Conservation (phyloP, 2,113 vertebrate species). For the Plestiodon gilberti region DNA sequence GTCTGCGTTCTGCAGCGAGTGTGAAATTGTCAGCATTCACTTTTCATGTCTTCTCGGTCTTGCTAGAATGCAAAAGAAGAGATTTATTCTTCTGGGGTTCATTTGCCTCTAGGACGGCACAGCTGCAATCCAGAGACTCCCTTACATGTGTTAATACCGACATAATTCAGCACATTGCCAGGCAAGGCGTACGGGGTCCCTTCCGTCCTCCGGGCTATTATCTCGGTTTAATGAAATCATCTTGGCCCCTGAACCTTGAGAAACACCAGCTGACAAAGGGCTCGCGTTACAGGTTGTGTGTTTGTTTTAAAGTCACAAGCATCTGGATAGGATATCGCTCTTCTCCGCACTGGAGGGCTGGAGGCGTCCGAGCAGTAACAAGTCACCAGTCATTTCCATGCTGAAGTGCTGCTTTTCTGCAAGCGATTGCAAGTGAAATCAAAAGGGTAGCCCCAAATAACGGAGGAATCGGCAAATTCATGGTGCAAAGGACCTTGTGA, state of each 20-base stretch:
- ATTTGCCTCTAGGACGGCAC: not conserved
- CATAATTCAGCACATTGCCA: constrained; percentile 38
- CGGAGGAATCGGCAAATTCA: too few species aligned
- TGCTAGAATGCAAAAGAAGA: not conserved
- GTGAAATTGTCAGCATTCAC: not conserved
- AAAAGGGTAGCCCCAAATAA: too few species aligned
- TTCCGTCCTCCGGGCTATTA: constrained; percentile 46
- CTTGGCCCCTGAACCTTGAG: constrained; percentile 44
- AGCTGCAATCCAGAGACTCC: constrained; percentile 13
- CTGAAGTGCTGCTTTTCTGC: too few species aligned
- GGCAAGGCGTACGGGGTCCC: not conserved
- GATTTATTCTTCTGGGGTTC: constrained; percentile 27
- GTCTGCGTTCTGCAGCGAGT: not conserved
- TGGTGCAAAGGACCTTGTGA: too few species aligned
- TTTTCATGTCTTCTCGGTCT: fast-evolving
- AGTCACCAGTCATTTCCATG: not conserved
- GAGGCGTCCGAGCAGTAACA: not conserved
- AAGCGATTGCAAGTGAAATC: too few species aligned
- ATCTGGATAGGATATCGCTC: constrained; percentile 43
- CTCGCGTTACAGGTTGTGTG: constrained; percentile 55
- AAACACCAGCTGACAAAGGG: constrained; percentile 41
- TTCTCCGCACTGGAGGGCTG: not conserved
- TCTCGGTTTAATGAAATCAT: constrained; percentile 48
- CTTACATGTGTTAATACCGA: constrained; percentile 21
- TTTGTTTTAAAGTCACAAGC: constrained; percentile 41